These are phyloP conservation scores for Jordanella pulchra DNA, from an alignment of 2,797 vertebrate genomes.

Conservation along the genomic window DNA sequence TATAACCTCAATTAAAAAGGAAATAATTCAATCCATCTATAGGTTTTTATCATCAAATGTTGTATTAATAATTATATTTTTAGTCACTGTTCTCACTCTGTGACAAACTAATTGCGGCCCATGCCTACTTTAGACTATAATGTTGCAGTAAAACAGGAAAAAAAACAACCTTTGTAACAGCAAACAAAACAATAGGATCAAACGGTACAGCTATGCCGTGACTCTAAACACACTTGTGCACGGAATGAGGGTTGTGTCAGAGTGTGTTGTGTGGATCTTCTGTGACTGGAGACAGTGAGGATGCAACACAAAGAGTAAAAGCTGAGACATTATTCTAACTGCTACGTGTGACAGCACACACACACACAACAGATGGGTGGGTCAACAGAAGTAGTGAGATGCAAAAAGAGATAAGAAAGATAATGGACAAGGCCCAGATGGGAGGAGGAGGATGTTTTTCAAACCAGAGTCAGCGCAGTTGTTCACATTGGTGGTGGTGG, in stretches of 20 bases:
- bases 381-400: slow-evolving; percentile 50
- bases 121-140: slow-evolving; percentile 13
- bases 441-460: slow-evolving; percentile 1
- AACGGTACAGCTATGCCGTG: slow-evolving; percentile 45
- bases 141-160: slow-evolving; percentile 35
- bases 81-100: neutral
- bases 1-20: no score
- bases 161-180: slow-evolving; percentile 61
- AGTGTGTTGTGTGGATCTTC: slow-evolving; percentile 26
- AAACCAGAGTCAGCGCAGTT: slow-evolving; percentile 28
- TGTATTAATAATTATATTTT: no score
- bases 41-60: neutral
- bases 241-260: slow-evolving; percentile 36
- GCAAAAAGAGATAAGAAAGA: slow-evolving; percentile 34
- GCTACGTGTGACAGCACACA: slow-evolving; percentile 52
- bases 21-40: no score
- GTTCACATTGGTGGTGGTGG: slow-evolving; percentile 44
- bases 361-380: slow-evolving; percentile 33
- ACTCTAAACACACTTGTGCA: slow-evolving; percentile 60
- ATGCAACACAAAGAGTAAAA: slow-evolving; percentile 58
- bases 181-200: slow-evolving; percentile 22
- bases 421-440: slow-evolving; percentile 16
- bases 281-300: slow-evolving; percentile 40
- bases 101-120: neutral
- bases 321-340: slow-evolving; percentile 28